Conservation (phyloP, 2,113 vertebrate species). For the Leucopternis melanops region DNA sequence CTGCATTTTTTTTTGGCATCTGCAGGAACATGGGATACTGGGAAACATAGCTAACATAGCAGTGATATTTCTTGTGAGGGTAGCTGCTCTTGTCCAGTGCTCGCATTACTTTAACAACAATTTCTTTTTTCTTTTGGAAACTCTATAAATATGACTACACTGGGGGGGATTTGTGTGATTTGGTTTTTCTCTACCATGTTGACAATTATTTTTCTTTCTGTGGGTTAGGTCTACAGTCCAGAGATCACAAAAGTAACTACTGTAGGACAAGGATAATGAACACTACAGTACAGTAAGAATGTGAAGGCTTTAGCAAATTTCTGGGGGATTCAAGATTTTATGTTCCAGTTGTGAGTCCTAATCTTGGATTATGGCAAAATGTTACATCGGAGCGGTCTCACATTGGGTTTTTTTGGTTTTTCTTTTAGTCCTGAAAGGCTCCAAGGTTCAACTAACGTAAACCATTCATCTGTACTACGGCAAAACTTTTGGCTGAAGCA, state of each 20-base stretch:
- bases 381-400: not conserved
- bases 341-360: not conserved
- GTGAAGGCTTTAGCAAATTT: not conserved
- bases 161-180: rapidly evolving
- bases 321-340: not conserved
- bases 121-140: not conserved
- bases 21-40: not conserved
- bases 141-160: not conserved
- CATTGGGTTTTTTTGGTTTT: rapidly evolving
- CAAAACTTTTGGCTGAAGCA: not conserved
- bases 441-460: not conserved
- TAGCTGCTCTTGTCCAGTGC: not conserved
- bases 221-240: not conserved
- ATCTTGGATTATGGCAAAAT: not conserved
- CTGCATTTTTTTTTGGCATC: not conserved
- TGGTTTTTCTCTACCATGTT: not conserved
- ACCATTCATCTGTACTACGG: not conserved
- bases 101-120: not conserved
- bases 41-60: not conserved
- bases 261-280: not conserved
- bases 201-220: not conserved
- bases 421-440: not conserved
- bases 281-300: not conserved
- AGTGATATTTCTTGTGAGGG: not conserved
- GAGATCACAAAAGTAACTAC: not conserved